phyloP scores from a whole-genome alignment of 2,888 invertebrate species.

The Acholoe squamosa region DNA sequence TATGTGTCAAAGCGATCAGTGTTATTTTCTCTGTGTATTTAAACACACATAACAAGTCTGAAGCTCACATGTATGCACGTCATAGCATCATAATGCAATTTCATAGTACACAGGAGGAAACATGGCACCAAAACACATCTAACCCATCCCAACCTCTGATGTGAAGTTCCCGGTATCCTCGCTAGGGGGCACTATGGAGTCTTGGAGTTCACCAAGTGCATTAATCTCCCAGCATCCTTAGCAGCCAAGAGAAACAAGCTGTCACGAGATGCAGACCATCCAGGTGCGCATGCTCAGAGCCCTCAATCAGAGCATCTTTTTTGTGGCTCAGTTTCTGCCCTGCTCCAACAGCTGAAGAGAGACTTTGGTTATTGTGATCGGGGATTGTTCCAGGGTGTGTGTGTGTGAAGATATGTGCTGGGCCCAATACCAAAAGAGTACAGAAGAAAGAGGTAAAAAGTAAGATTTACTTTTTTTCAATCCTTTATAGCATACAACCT shows the following conservation, averaged over 20 bases:
- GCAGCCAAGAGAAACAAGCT: conserved; percentile 7
- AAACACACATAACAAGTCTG: too few species aligned
- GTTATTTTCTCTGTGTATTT: too few species aligned
- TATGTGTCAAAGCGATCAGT: too few species aligned
- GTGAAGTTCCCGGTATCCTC: not conserved
- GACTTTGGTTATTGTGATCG: not conserved
- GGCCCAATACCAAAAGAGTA: not conserved
- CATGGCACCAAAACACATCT: too few species aligned
- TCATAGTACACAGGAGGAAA: too few species aligned
- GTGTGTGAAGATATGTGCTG: not conserved
- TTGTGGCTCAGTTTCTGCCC: not conserved
- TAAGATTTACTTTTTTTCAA: too few species aligned
- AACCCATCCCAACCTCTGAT: not conserved
- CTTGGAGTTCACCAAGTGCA: not conserved
- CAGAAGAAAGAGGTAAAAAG: not conserved
- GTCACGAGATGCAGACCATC: not conserved
- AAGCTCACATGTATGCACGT: too few species aligned
- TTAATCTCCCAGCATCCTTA: conserved; percentile 19
- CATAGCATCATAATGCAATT: too few species aligned
- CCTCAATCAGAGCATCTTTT: not conserved
- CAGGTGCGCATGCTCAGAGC: not conserved
- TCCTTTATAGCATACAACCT: too few species aligned
- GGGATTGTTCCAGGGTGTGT: not conserved
- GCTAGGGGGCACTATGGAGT: not conserved
- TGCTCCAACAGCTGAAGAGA: not conserved